phyloP scores from a whole-genome alignment of 2,113 vertebrate genomes.

The Cyprinodon variegatus region DNA sequence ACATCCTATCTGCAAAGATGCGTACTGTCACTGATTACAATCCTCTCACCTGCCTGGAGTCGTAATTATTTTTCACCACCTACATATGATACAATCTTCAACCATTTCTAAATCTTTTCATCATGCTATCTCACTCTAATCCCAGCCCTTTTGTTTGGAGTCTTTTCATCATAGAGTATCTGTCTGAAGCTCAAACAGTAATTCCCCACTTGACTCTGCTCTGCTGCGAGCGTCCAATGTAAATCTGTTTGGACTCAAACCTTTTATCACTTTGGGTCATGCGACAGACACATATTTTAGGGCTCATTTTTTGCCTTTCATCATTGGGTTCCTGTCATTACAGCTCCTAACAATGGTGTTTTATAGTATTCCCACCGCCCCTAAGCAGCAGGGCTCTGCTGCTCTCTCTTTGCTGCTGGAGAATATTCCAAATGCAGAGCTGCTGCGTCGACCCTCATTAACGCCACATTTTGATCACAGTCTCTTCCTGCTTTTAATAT shows the following conservation, averaged over 20 bases:
- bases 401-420: constrained; percentile 14
- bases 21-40: not conserved
- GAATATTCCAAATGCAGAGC: constrained; percentile 29
- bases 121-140: constrained; percentile 24
- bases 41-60: not conserved
- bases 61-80: constrained; percentile 5
- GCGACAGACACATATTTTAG: not conserved
- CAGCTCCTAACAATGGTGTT: constrained; percentile 24
- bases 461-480: constrained; percentile 49
- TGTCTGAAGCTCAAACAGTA: not conserved
- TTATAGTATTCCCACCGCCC: constrained; percentile 35
- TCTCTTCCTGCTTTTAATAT: constrained; percentile 29
- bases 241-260: constrained; percentile 17
- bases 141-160: constrained; percentile 14
- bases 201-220: constrained; percentile 17
- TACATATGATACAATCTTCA: not conserved
- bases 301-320: constrained; percentile 50
- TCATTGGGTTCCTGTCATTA: constrained; percentile 46
- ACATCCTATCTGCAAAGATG: not conserved
- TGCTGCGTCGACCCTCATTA: constrained; percentile 43
- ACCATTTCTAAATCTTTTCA: constrained; percentile 30
- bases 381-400: constrained; percentile 19
- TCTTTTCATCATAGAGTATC: constrained; percentile 39
- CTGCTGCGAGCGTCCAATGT: constrained; percentile 4
- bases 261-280: constrained; percentile 44